Evolutionary conservation across 1,140 invertebrate genomes (phyloP), one percentile per base, ranked within the genome.

Genomic region (Leucophenga varia): DNA sequence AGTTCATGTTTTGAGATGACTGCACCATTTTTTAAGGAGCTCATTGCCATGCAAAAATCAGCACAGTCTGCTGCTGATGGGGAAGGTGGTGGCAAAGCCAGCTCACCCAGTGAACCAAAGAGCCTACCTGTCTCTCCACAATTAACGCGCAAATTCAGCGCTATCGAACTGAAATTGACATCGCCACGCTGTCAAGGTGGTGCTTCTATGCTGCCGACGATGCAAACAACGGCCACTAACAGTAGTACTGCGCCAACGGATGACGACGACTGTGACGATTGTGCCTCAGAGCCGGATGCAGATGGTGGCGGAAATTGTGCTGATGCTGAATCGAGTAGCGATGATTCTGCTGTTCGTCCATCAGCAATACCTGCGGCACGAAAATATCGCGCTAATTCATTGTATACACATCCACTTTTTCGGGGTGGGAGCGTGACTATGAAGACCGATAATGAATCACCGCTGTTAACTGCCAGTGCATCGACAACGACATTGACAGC

Each of bases 1-100:
- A 89, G 86, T 22, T 87, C 86, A 3, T 90, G 87, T 72, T 82
- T 87, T 55, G 87, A 90, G 60, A 73, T 90, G 37, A 82, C 86
- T 12, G 84, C 83, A 4, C 81, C 84, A 42, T 78, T 79, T 52
- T 72, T 77, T 31, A 76, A 74, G 30, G 60, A 72, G 18, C 42
- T 73, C 13, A 55, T 52, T n/a, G 64, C 51, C 46, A 64, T 60
- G 59, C 65, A 61, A 51, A 61, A 51, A 36, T 31, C 30, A 7
- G 32, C 17, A 16, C 17, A 46, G 12, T 31, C 30, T 17, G 31
- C 37, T 4, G 28, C 32, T n/a, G 17, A 31, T 6, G 16, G 47
- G 7, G 19, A n/a, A 18, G 37, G 17, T 13, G 19, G 18, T 38
- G 16, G 31, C 41, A 6, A 39, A 35, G 14, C 14, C 41, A 42